Percentiles rank a stretch among this genome's conserved stretches.
These are phyloP conservation scores for Podilymbus podiceps DNA, from an alignment of 2,113 vertebrate species.

Conservation along the genomic window DNA sequence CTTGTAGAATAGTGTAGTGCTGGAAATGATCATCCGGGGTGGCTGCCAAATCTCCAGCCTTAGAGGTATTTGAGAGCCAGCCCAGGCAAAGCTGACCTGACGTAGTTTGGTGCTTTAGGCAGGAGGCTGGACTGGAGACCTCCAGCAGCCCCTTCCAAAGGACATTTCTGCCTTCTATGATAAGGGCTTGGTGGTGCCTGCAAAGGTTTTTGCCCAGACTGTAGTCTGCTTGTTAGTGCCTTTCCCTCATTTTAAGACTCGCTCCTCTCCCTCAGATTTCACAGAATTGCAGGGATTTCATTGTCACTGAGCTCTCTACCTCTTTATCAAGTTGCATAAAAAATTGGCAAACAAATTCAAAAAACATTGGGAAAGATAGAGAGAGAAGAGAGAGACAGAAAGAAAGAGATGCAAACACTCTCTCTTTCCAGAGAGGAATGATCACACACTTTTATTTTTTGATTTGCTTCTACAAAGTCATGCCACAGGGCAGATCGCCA, in stretches of 20 bases:
- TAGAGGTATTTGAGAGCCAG: neutral
- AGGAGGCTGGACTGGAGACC: neutral
- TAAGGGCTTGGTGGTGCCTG: neutral
- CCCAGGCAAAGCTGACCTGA: neutral
- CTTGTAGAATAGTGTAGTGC: neutral
- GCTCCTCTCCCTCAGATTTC: neutral
- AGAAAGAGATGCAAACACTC: neutral
- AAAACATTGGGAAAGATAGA: rapidly evolving
- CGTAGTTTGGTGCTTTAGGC: neutral
- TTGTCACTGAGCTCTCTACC: neutral
- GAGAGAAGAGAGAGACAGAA: neutral
- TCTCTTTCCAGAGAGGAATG: neutral
- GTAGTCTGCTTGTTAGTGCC: neutral
- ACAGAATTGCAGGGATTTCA: neutral
- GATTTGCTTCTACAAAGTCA: neutral
- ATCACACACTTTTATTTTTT: neutral
- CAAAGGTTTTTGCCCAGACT: neutral
- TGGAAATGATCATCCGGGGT: rapidly evolving
- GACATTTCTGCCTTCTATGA: neutral
- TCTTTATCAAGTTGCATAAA: neutral
- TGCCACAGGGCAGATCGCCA: neutral
- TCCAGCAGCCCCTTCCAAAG: neutral
- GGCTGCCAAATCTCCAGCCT: neutral
- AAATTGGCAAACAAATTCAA: neutral
- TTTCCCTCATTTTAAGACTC: neutral